A percentile compares a stretch with the other conserved stretches of the same genome.
Conservation (phyloP, 2,888 invertebrate genomes). For the Oegoconia quadripuncta region DNA sequence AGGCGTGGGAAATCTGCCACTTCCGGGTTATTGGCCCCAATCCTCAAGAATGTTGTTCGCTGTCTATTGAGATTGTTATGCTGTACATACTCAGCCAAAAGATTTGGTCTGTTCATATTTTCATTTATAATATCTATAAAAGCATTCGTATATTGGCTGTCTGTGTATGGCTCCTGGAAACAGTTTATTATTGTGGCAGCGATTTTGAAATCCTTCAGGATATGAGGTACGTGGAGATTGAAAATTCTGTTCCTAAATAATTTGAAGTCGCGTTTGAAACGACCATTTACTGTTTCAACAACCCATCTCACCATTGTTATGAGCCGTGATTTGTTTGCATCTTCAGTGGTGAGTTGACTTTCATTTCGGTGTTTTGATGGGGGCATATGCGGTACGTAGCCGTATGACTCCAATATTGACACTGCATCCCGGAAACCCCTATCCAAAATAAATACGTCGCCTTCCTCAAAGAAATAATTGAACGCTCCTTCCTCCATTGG, state of each 20-base stretch:
- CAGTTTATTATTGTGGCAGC: conserved; percentile 20
- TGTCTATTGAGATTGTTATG: conserved; percentile 17
- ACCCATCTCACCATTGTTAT: conserved; percentile 10
- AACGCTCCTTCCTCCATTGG: too few species aligned
- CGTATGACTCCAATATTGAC: conserved; percentile 12
- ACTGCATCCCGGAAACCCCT: too few species aligned
- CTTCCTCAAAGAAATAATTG: too few species aligned
- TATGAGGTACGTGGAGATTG: conserved; percentile 11
- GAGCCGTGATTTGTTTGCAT: conserved; percentile 8
- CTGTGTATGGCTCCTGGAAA: conserved; percentile 12
- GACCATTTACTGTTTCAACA: conserved; percentile 9
- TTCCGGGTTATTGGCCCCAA: conserved; percentile 8
- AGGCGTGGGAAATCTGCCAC: conserved; percentile 1
- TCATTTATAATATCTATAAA: conserved; percentile 12
- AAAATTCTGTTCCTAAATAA: conserved; percentile 16
- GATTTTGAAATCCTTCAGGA: conserved; percentile 17
- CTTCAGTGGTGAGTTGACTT: conserved; percentile 6
- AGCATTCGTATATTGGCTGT: conserved; percentile 12
- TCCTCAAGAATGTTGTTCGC: conserved; percentile 12
- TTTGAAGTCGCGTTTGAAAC: conserved; percentile 8
- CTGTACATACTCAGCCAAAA: conserved; percentile 12
- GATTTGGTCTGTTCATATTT: conserved; percentile 10
- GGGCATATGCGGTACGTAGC: conserved; percentile 7
- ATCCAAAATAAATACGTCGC: too few species aligned
- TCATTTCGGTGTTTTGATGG: conserved; percentile 7